A percentile compares a stretch with the other conserved stretches of the same genome.
phyloP scores from a whole-genome alignment of 2,888 invertebrate species.

The Dicranocentrus wangi region DNA sequence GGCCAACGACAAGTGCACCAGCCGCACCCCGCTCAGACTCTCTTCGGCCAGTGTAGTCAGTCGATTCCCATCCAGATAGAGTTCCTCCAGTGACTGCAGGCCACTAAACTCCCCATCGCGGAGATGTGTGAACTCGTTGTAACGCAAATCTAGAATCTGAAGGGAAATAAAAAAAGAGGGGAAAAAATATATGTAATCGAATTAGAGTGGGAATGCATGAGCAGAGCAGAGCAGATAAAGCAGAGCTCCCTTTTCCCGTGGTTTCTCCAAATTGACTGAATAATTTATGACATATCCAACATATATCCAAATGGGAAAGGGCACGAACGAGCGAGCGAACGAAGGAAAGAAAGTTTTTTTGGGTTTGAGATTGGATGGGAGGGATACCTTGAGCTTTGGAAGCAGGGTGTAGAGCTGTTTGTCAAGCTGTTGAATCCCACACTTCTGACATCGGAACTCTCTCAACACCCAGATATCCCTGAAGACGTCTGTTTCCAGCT shows the following conservation, averaged over 20 bases:
- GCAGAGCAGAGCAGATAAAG: too few relatives aligned
- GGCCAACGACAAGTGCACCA: constrained; percentile 80
- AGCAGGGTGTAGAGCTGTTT: constrained; percentile 86
- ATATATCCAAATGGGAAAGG: too few relatives aligned
- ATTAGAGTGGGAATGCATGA: background rate
- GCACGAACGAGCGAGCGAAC: too few relatives aligned
- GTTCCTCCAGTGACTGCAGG: constrained; percentile 82
- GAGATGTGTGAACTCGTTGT: constrained; percentile 81
- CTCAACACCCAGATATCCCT: constrained; percentile 80
- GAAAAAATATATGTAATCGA: background rate
- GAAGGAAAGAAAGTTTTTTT: too few relatives aligned
- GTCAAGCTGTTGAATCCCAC: constrained; percentile 84
- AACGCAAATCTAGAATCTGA: constrained; percentile 81
- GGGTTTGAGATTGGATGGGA: too few relatives aligned
- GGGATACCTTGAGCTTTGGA: constrained; percentile 80
- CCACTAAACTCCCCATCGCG: constrained; percentile 83
- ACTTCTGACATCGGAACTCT: constrained; percentile 83
- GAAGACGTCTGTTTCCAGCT: constrained; percentile 83
- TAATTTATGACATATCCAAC: background rate
- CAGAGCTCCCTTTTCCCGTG: too few relatives aligned
- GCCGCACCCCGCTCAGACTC: constrained; percentile 74
- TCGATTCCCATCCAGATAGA: constrained; percentile 84
- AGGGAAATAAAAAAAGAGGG: constrained; percentile 16
- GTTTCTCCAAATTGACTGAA: background rate
- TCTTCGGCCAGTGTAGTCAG: constrained; percentile 81